phyloP scores from a whole-genome alignment of 64 coral and sea anemone genomes.

The Actinia tenebrosa region DNA sequence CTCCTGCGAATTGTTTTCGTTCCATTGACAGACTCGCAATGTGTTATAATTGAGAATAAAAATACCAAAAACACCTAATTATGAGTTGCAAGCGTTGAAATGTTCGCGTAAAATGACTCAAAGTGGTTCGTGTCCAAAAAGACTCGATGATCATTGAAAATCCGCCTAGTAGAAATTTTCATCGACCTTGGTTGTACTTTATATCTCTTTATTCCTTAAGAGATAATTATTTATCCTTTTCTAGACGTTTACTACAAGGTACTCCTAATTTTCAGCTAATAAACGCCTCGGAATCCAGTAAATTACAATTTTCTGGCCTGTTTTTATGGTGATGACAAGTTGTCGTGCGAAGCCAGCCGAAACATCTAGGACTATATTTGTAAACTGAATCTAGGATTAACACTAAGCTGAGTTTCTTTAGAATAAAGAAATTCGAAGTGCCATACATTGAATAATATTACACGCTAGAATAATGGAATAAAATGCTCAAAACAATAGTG shows the following conservation, averaged over 20 bases:
- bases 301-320: slow-evolving; percentile 4
- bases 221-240: background rate
- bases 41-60: background rate
- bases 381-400: slow-evolving; percentile 9
- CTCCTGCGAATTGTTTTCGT: slow-evolving; percentile 14
- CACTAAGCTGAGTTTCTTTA: background rate
- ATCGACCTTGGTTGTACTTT: background rate
- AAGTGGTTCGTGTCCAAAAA: background rate
- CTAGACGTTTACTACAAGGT: background rate
- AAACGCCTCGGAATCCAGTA: slow-evolving; percentile 4
- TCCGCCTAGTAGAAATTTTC: background rate
- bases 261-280: slow-evolving; percentile 11
- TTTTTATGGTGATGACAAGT: slow-evolving; percentile 12
- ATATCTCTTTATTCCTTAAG: background rate
- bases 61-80: background rate
- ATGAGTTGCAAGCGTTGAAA: slow-evolving; percentile 13
- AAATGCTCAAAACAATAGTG: background rate
- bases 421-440: slow-evolving; percentile 7
- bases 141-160: background rate
- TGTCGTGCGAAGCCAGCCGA: background rate
- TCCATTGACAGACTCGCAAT: background rate
- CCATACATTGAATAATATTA: background rate
- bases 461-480: slow-evolving; percentile 12
- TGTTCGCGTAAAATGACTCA: background rate
- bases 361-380: background rate